Evolutionary conservation across 2,888 invertebrate genomes (phyloP).

Genomic region (Fabriciana adippe): DNA sequence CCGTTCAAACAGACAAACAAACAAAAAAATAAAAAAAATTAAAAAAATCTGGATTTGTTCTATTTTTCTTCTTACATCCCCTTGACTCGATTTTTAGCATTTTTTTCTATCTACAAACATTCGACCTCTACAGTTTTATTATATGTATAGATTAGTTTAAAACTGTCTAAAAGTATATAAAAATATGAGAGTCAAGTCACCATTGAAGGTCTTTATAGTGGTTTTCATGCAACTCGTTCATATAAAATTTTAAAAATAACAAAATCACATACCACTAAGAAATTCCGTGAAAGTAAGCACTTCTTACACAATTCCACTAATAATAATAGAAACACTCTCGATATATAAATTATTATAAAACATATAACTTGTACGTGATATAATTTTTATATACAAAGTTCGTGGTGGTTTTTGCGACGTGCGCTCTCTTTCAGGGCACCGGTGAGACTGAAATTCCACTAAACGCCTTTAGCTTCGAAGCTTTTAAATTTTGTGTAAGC

Average conservation of each 20-base stretch:
- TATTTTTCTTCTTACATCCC: too few relatives aligned
- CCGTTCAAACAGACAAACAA: too few relatives aligned
- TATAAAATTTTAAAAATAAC: not conserved
- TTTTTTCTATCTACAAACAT: too few relatives aligned
- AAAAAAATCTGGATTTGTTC: too few relatives aligned
- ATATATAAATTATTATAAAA: too few relatives aligned
- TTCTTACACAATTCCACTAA: not conserved
- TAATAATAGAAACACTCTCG: not conserved
- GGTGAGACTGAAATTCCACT: conserved; percentile 5
- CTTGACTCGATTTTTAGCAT: too few relatives aligned
- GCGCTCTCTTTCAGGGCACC: conserved; percentile 1
- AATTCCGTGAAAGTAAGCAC: not conserved
- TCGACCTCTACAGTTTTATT: too few relatives aligned
- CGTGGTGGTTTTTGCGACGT: not conserved
- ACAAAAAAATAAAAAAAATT: too few relatives aligned
- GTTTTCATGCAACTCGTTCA: not conserved
- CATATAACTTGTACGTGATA: not conserved
- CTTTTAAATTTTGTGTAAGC: not conserved
- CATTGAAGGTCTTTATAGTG: too few relatives aligned
- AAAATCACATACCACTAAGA: conserved; percentile 1
- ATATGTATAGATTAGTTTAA: too few relatives aligned
- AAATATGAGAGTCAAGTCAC: too few relatives aligned
- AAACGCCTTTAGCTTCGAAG: not conserved
- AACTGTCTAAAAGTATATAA: too few relatives aligned
- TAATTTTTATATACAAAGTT: conserved; percentile 1